These are phyloP conservation scores for Leuctra nigra DNA, from an alignment of 2,888 invertebrate species.

Conservation along the genomic window DNA sequence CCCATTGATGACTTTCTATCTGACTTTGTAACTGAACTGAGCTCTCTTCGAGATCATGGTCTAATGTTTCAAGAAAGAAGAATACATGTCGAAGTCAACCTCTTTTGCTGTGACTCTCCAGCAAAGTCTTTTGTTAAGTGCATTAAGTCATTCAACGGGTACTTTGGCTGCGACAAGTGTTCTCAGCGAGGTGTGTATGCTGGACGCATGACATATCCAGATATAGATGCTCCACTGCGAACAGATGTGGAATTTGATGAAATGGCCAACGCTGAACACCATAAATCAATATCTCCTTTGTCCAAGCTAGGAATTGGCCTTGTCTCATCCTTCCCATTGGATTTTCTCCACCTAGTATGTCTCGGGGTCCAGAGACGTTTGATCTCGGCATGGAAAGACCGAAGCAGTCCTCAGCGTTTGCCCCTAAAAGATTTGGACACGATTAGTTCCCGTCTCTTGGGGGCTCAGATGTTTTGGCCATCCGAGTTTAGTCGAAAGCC, in stretches of 20 bases:
- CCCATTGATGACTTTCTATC: conserved; percentile 28
- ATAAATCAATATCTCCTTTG: conserved; percentile 11
- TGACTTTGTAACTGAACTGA: conserved; percentile 29
- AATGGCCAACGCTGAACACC: conserved; percentile 2
- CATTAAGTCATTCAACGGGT: conserved; percentile 22
- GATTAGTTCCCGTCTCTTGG: not conserved
- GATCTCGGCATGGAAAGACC: conserved; percentile 22
- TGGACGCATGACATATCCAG: conserved; percentile 3
- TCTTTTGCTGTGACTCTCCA: conserved; percentile 23
- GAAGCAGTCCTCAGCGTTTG: conserved; percentile 15
- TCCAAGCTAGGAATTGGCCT: conserved; percentile 19
- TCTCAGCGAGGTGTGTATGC: not conserved
- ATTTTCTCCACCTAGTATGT: conserved; percentile 27
- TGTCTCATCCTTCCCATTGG: conserved; percentile 21
- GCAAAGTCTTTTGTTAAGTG: conserved; percentile 24
- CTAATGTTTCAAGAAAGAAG: not conserved
- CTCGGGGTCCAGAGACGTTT: conserved; percentile 24
- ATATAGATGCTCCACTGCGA: not conserved
- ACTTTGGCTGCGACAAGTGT: conserved; percentile 24
- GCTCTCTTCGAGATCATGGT: conserved; percentile 22
- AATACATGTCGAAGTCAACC: not conserved
- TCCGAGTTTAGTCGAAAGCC: conserved; percentile 33
- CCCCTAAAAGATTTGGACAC: not conserved
- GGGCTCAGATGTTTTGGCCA: not conserved
- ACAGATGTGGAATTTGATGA: not conserved